Percentiles rank a stretch among this genome's conserved stretches.
Conservation (phyloP, 53 echinoderm and acorn worm genomes). For the Holothuria scabra region DNA sequence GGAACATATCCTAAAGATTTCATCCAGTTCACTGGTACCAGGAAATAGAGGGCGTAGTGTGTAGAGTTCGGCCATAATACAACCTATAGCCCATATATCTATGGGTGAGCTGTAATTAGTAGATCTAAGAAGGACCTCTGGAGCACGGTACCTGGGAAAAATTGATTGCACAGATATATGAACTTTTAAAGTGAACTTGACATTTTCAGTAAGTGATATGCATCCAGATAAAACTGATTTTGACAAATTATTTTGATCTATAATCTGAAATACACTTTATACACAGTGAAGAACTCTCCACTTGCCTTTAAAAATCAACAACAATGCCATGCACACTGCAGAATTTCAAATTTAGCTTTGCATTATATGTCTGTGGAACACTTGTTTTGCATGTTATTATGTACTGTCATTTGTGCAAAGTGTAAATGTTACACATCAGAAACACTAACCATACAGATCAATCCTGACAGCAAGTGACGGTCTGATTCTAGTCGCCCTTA, state of each 20-base stretch:
- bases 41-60: slow-evolving; percentile 87
- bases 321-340: too few relatives aligned
- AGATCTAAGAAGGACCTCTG: slow-evolving; percentile 87
- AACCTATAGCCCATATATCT: slow-evolving; percentile 92
- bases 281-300: background rate
- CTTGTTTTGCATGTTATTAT: too few relatives aligned
- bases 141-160: slow-evolving; percentile 81
- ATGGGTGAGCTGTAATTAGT: slow-evolving; percentile 96
- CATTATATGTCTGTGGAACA: too few relatives aligned
- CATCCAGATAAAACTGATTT: background rate
- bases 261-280: background rate
- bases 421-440: too few relatives aligned
- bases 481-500: too few relatives aligned
- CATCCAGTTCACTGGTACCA: slow-evolving; percentile 92
- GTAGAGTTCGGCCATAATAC: slow-evolving; percentile 94
- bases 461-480: too few relatives aligned
- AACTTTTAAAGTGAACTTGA: too few relatives aligned
- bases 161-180: background rate
- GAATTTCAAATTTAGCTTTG: too few relatives aligned
- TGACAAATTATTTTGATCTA: too few relatives aligned
- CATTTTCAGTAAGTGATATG: background rate
- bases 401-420: too few relatives aligned
- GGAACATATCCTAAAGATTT: slow-evolving; percentile 92
- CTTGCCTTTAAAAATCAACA: too few relatives aligned
- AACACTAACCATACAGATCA: too few relatives aligned